Percentiles rank a stretch among this genome's conserved stretches.
Evolutionary conservation across 2,797 vertebrate species (phyloP).

Genomic region (Ceryle rudis): DNA sequence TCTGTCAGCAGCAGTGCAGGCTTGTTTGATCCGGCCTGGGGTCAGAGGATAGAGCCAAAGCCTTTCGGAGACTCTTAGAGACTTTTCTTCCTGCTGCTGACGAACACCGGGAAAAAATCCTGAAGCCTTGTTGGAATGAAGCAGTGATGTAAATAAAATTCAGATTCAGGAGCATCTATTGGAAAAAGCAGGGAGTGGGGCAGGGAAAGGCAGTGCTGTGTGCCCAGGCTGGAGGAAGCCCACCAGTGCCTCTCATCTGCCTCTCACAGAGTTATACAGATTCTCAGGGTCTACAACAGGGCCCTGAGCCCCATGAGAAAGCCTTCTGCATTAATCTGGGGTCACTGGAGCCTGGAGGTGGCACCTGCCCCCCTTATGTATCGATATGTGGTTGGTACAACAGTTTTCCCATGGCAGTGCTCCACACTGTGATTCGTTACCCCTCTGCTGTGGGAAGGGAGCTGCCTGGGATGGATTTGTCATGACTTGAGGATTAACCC

Average conservation of each 20-base stretch:
- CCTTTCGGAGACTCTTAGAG: background rate
- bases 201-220: background rate
- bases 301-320: accelerated
- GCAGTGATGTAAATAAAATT: background rate
- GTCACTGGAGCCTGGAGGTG: background rate
- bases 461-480: background rate
- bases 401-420: background rate
- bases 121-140: background rate
- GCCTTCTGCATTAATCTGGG: accelerated
- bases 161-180: accelerated
- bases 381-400: background rate
- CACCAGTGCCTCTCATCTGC: accelerated
- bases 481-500: background rate
- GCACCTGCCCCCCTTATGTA: background rate
- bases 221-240: background rate
- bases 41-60: background rate
- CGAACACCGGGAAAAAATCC: background rate
- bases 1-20: accelerated
- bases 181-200: background rate
- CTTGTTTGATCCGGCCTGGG: background rate
- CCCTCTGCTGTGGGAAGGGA: background rate
- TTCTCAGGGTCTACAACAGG: background rate
- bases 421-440: accelerated
- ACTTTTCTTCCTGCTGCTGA: background rate
- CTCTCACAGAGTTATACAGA: background rate